phyloP scores from a whole-genome alignment of 2,888 invertebrate genomes.

The Brenthis daphne region DNA sequence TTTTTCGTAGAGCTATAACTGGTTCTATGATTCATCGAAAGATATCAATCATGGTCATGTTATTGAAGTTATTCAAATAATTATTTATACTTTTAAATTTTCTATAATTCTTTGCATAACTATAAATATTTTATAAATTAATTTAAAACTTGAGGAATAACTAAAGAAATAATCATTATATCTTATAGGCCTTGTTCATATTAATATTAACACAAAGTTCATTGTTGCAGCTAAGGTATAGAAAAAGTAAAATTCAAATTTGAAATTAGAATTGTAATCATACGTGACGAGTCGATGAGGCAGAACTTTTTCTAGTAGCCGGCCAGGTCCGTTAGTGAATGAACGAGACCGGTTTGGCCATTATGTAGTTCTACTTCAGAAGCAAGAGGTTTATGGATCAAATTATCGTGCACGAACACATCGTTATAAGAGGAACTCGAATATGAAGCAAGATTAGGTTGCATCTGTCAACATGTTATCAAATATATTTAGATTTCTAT shows the following conservation, averaged over 20 bases:
- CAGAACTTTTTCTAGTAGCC: conserved; percentile 43
- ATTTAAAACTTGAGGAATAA: neutral
- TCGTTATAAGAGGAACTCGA: conserved; percentile 33
- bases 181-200: neutral
- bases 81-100: conserved; percentile 3
- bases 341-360: conserved; percentile 55
- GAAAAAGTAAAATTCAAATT: conserved; percentile 31
- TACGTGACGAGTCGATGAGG: conserved; percentile 40
- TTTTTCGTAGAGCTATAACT: conserved; percentile 31
- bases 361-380: conserved; percentile 50
- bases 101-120: neutral
- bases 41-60: conserved; percentile 32
- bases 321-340: conserved; percentile 55
- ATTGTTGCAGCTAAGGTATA: neutral
- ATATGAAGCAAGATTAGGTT: conserved; percentile 27
- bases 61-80: conserved; percentile 27
- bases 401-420: conserved; percentile 43
- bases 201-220: neutral
- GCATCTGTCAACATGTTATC: conserved; percentile 22
- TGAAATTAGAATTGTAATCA: conserved; percentile 39
- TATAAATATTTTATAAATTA: neutral
- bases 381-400: conserved; percentile 48
- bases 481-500: conserved; percentile 6
- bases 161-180: neutral
- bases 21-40: conserved; percentile 35